phyloP scores from a whole-genome alignment of 2,888 invertebrate species.

The Anthoptus insignis region DNA sequence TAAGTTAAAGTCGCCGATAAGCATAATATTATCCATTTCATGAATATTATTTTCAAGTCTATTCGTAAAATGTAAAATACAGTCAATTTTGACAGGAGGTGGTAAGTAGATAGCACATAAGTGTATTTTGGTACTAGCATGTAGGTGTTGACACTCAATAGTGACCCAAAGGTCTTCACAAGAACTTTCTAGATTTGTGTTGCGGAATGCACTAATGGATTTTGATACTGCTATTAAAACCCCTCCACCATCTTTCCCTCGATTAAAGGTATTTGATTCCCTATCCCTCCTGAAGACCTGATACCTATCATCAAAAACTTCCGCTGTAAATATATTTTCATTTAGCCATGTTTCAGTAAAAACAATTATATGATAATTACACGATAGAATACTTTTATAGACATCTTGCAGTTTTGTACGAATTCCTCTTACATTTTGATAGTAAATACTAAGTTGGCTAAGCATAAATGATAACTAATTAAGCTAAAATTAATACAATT shows the following conservation, averaged over 20 bases:
- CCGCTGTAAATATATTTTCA: constrained; percentile 8
- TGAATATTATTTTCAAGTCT: neutral
- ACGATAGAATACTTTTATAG: neutral
- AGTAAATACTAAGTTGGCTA: constrained; percentile 12
- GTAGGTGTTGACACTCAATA: neutral
- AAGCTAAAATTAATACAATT: no score
- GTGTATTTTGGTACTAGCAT: no score
- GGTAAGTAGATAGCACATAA: constrained; percentile 19
- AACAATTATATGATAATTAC: constrained; percentile 8
- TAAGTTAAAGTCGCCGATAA: constrained; percentile 17
- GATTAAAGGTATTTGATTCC: constrained; percentile 15
- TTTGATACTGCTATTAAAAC: constrained; percentile 12
- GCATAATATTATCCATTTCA: neutral
- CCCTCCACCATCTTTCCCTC: constrained; percentile 15
- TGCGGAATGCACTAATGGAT: constrained; percentile 3
- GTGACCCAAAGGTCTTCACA: constrained; percentile 29
- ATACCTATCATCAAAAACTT: constrained; percentile 23
- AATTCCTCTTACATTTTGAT: constrained; percentile 27
- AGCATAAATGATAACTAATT: neutral
- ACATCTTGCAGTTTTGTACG: constrained; percentile 10
- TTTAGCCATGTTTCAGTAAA: constrained; percentile 27
- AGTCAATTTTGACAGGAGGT: constrained; percentile 12
- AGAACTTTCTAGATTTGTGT: neutral
- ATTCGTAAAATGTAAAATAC: neutral
- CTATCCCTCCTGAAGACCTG: constrained; percentile 17